phyloP scores from a whole-genome alignment of 2,888 invertebrate genomes.

The Asteroscopus sphinx region DNA sequence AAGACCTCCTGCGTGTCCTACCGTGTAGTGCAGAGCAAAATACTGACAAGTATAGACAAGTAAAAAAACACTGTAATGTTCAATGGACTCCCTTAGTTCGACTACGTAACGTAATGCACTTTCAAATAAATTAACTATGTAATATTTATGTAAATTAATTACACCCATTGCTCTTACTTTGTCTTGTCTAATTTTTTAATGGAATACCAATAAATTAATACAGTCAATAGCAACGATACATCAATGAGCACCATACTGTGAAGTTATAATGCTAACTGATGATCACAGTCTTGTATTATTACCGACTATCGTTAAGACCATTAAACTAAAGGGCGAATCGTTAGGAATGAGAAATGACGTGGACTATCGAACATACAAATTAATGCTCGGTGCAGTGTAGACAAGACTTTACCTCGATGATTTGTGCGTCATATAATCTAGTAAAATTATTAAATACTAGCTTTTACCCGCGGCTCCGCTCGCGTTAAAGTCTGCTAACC shows the following conservation, averaged over 20 bases:
- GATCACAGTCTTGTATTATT: slow-evolving; percentile 69
- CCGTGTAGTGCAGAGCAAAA: too few relatives aligned
- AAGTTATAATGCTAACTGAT: slow-evolving; percentile 70
- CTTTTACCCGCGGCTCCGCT: too few relatives aligned
- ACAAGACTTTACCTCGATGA: slow-evolving; percentile 41
- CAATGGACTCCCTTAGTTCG: slow-evolving; percentile 13
- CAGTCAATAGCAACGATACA: slow-evolving; percentile 70
- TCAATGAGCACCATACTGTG: slow-evolving; percentile 77
- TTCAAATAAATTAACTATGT: slow-evolving; percentile 17
- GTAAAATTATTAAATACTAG: too few relatives aligned
- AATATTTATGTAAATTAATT: slow-evolving; percentile 50
- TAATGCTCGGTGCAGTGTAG: slow-evolving; percentile 58
- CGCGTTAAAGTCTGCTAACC: too few relatives aligned
- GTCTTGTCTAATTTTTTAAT: slow-evolving; percentile 53
- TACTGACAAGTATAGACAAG: too few relatives aligned
- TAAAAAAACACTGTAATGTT: too few relatives aligned
- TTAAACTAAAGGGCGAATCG: slow-evolving; percentile 67
- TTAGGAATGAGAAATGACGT: slow-evolving; percentile 72
- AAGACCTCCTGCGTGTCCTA: too few relatives aligned
- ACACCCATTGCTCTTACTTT: slow-evolving; percentile 40
- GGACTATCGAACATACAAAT: slow-evolving; percentile 60
- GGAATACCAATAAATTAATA: slow-evolving; percentile 62
- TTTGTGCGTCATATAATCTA: slow-evolving; percentile 34
- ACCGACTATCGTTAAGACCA: slow-evolving; percentile 75
- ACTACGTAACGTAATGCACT: slow-evolving; percentile 17